phyloP scores from a whole-genome alignment of 1,140 invertebrate species.

The Trichogramma pretiosum region DNA sequence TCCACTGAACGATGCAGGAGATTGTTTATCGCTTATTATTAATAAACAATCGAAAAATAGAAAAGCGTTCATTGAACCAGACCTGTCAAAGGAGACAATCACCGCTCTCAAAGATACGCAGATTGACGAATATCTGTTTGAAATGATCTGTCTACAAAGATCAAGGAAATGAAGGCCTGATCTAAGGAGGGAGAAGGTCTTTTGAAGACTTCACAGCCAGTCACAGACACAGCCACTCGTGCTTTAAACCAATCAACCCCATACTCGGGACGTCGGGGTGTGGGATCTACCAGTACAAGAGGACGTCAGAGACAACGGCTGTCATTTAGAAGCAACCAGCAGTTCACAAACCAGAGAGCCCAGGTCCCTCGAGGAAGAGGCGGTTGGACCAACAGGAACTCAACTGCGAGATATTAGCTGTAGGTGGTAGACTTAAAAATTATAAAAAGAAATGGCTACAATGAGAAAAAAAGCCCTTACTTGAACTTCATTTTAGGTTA shows the following conservation, averaged over 20 bases:
- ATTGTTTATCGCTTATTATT: background rate
- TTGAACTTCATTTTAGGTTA: too few species aligned
- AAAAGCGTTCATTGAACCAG: conserved; percentile 18
- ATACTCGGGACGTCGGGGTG: background rate
- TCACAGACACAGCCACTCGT: background rate
- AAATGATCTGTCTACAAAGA: conserved; percentile 3
- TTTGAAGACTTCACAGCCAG: background rate
- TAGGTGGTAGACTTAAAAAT: too few species aligned
- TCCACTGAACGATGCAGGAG: background rate
- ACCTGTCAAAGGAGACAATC: conserved; percentile 8
- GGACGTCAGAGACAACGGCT: background rate
- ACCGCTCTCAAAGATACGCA: conserved; percentile 9
- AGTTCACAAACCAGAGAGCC: conserved; percentile 1
- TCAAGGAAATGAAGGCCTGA: conserved; percentile 13
- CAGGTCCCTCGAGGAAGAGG: too few species aligned
- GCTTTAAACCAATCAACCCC: background rate
- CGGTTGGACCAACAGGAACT: too few species aligned
- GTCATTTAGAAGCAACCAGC: background rate
- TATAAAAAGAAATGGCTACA: too few species aligned
- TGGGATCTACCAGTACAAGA: background rate
- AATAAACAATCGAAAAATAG: conserved; percentile 5
- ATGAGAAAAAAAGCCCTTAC: too few species aligned
- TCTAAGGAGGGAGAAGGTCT: background rate
- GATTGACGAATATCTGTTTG: conserved; percentile 12
- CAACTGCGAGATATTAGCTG: too few species aligned